Evolutionary conservation across 2,888 invertebrate species (phyloP).

Genomic region (Elmis aenea): DNA sequence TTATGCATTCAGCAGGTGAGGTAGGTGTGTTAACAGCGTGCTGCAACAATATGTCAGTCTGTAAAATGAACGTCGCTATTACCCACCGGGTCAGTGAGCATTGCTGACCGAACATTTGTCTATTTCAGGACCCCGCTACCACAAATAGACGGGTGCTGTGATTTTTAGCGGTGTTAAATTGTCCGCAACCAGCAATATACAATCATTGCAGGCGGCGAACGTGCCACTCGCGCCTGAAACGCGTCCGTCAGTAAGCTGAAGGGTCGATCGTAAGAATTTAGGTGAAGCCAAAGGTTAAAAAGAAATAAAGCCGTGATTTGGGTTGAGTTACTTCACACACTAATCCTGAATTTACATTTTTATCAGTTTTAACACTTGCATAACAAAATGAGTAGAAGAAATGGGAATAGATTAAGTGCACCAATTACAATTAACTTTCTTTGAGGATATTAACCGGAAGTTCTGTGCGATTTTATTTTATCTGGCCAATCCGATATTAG

Average conservation of each 20-base stretch:
- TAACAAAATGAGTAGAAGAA: too few species aligned
- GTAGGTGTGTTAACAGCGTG: slow-evolving; percentile 20
- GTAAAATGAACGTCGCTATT: slow-evolving; percentile 22
- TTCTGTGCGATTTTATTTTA: too few species aligned
- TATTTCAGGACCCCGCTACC: slow-evolving; percentile 25
- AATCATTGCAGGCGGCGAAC: slow-evolving; percentile 19
- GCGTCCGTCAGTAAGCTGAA: slow-evolving; percentile 18
- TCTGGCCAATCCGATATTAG: too few species aligned
- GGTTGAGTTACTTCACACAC: slow-evolving; percentile 9
- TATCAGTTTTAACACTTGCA: too few species aligned
- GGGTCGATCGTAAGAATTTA: slow-evolving; percentile 19
- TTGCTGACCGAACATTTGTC: slow-evolving; percentile 29
- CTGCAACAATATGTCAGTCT: slow-evolving; percentile 24
- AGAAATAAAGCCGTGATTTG: slow-evolving; percentile 9
- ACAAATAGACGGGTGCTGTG: slow-evolving; percentile 23
- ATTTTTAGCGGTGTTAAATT: slow-evolving; percentile 28
- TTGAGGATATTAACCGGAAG: too few species aligned
- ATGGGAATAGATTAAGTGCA: too few species aligned
- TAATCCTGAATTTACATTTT: too few species aligned
- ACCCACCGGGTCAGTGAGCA: slow-evolving; percentile 25
- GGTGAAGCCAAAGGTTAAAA: slow-evolving; percentile 8
- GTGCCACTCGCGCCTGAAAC: slow-evolving; percentile 15
- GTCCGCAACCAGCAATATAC: slow-evolving; percentile 28
- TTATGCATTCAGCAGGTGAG: too few species aligned
- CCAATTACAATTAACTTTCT: too few species aligned